These are phyloP conservation scores for Habropoda laboriosa DNA, from an alignment of 1,140 invertebrate genomes.

Conservation along the genomic window DNA sequence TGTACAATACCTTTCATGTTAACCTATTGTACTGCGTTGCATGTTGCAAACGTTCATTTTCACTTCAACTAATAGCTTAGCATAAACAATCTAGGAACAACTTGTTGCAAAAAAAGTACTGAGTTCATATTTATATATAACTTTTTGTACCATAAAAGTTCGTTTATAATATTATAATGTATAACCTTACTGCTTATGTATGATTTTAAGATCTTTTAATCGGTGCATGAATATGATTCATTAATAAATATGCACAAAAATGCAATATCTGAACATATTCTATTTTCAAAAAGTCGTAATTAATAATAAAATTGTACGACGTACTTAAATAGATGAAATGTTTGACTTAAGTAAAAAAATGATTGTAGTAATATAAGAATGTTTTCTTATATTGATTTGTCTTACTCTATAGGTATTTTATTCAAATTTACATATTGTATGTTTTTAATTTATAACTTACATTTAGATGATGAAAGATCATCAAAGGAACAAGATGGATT, in stretches of 20 bases:
- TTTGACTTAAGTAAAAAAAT: not conserved
- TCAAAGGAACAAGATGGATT: slow-evolving; percentile 77
- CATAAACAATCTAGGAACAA: not conserved
- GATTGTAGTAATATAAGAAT: not conserved
- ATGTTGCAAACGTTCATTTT: slow-evolving; percentile 21
- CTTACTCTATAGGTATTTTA: not conserved
- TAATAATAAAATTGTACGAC: slow-evolving; percentile 46
- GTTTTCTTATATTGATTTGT: not conserved
- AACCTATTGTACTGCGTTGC: slow-evolving; percentile 52
- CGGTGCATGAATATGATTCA: not conserved
- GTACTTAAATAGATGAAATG: not conserved
- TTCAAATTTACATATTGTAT: not conserved
- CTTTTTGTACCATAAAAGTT: not conserved
- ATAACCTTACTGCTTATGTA: slow-evolving; percentile 32
- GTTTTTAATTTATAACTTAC: slow-evolving; percentile 22
- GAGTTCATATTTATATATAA: not conserved
- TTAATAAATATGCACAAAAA: not conserved
- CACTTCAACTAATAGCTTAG: not conserved
- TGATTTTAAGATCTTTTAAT: slow-evolving; percentile 8
- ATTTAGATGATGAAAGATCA: slow-evolving; percentile 77
- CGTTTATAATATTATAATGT: not conserved
- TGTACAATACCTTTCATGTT: slow-evolving; percentile 59
- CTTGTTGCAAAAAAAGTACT: not conserved
- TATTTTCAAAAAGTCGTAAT: slow-evolving; percentile 29
- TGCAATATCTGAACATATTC: not conserved